Percentiles rank a stretch among this genome's conserved stretches.
These are phyloP conservation scores for Aspiorhynchus laticeps DNA, from an alignment of 2,113 vertebrate species.

Conservation along the genomic window DNA sequence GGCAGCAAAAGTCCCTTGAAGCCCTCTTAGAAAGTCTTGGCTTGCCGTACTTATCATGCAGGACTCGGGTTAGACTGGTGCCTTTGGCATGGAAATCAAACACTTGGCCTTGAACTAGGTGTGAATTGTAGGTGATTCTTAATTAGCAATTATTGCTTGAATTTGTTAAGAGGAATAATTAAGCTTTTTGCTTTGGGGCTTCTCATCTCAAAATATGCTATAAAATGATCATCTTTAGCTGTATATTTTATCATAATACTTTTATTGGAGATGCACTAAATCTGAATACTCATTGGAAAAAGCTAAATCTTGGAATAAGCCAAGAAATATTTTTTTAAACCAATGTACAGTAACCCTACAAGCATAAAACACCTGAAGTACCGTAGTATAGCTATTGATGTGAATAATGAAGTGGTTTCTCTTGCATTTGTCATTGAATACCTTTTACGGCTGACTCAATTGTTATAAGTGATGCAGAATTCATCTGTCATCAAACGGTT, in stretches of 20 bases:
- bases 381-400: neutral
- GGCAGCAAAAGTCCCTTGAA: constrained; percentile 58
- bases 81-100: constrained; percentile 55
- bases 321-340: neutral
- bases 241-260: neutral
- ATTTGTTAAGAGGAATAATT: constrained; percentile 21
- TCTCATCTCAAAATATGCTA: neutral
- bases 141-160: constrained; percentile 20
- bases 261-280: no score
- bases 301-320: neutral
- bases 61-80: constrained; percentile 52
- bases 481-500: constrained; percentile 66
- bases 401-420: constrained; percentile 15
- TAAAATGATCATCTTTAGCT: neutral
- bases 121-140: constrained; percentile 30
- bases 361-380: neutral
- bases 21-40: constrained; percentile 50
- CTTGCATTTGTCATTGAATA: constrained; percentile 39
- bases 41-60: constrained; percentile 51
- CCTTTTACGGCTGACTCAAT: constrained; percentile 43
- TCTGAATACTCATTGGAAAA: no score
- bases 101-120: constrained; percentile 46
- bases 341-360: no score
- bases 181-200: neutral
- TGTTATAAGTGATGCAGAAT: constrained; percentile 59